Evolutionary conservation across 2,888 invertebrate genomes (phyloP).

Genomic region (Cataglyphis livida): DNA sequence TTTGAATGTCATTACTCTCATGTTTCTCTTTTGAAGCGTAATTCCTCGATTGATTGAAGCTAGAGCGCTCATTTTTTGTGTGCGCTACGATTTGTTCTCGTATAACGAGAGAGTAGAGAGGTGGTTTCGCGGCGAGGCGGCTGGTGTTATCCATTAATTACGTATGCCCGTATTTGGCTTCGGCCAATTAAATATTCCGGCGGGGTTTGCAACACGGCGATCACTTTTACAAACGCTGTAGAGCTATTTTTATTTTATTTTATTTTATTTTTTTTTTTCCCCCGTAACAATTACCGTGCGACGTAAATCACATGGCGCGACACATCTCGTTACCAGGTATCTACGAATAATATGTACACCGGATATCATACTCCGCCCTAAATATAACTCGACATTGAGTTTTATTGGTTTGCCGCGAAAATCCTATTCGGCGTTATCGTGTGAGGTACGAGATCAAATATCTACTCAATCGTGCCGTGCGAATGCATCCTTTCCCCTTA

Average conservation of each 20-base stretch:
- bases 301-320: neutral
- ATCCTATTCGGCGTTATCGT: neutral
- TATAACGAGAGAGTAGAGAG: slow-evolving; percentile 18
- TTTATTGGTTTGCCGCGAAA: neutral
- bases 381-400: neutral
- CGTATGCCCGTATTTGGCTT: slow-evolving; percentile 32
- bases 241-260: neutral
- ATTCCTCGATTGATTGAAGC: slow-evolving; percentile 24
- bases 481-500: neutral
- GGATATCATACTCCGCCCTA: neutral
- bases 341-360: neutral
- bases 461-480: neutral
- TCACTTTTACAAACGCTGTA: slow-evolving; percentile 12
- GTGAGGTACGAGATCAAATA: slow-evolving; percentile 8
- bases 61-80: neutral
- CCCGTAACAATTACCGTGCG: neutral
- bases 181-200: slow-evolving; percentile 35
- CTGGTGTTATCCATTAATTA: slow-evolving; percentile 43
- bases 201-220: slow-evolving; percentile 6
- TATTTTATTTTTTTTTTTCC: neutral
- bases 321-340: neutral
- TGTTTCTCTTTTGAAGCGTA: neutral
- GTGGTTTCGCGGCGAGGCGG: slow-evolving; percentile 23
- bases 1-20: neutral
- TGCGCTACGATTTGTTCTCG: slow-evolving; percentile 32